phyloP scores from a whole-genome alignment of 1,140 invertebrate genomes.

The Drosophila sproati region DNA sequence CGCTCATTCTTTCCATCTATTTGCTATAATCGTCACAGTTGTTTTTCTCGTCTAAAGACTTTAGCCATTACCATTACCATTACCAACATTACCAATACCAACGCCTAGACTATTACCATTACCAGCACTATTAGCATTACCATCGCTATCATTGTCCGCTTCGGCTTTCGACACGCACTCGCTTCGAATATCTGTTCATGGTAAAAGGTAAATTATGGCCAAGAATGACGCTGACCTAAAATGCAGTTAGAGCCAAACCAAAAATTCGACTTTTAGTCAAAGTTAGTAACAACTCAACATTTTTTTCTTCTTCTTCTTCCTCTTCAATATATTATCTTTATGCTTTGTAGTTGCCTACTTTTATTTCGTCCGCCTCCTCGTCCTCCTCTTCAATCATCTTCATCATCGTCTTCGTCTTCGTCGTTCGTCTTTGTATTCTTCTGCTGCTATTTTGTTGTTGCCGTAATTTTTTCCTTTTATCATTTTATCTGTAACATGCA shows the following conservation, averaged over 20 bases:
- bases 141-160: background rate
- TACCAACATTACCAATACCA: slow-evolving; percentile 6
- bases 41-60: slow-evolving; percentile 53
- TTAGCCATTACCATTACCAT: slow-evolving; percentile 49
- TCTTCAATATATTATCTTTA: slow-evolving; percentile 7
- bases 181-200: slow-evolving; percentile 47
- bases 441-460: no score
- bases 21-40: slow-evolving; percentile 17
- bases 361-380: no score
- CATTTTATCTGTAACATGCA: slow-evolving; percentile 59
- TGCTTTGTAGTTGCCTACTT: slow-evolving; percentile 16
- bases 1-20: slow-evolving; percentile 21
- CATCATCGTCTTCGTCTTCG: no score
- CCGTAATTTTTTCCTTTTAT: slow-evolving; percentile 25
- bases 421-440: no score
- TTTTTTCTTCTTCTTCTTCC: slow-evolving; percentile 24
- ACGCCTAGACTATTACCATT: background rate
- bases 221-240: slow-evolving; percentile 58
- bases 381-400: background rate
- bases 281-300: slow-evolving; percentile 15
- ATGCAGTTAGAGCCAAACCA: slow-evolving; percentile 36
- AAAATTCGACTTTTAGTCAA: slow-evolving; percentile 4
- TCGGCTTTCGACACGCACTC: slow-evolving; percentile 50
- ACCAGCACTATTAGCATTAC: background rate
- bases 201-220: slow-evolving; percentile 64